Evolutionary conservation across 2,113 vertebrate species (phyloP).

Genomic region (Sapajus apella): DNA sequence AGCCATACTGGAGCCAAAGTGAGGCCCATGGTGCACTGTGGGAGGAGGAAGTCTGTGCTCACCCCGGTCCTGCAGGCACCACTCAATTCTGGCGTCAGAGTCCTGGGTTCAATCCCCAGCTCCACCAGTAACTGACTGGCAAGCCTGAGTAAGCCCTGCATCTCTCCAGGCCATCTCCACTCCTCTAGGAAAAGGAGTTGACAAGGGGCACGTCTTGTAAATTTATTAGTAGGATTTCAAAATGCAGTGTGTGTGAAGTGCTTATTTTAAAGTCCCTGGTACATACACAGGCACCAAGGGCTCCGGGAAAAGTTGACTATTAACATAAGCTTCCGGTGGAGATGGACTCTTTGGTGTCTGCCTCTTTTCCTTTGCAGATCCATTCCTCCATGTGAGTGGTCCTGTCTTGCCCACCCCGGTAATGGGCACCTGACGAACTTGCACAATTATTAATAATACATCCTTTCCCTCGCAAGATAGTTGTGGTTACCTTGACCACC

Average conservation of each 20-base stretch:
- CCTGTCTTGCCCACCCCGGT: neutral
- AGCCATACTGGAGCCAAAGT: neutral
- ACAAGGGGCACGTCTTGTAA: neutral
- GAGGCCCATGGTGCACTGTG: neutral
- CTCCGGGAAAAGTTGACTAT: neutral
- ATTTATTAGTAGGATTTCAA: neutral
- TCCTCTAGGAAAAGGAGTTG: neutral
- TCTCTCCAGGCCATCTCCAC: neutral
- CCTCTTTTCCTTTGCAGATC: neutral
- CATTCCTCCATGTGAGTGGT: fast-evolving
- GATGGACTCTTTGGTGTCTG: neutral
- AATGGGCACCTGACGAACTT: neutral
- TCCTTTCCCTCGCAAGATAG: neutral
- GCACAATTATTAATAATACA: neutral
- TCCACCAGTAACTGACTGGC: neutral
- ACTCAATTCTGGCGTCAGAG: neutral
- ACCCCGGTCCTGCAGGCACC: neutral
- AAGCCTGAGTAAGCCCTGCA: neutral
- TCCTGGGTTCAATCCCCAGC: neutral
- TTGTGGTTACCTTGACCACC: fast-evolving
- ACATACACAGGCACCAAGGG: neutral
- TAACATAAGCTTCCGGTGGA: neutral
- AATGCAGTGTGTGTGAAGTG: neutral
- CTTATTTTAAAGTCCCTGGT: neutral
- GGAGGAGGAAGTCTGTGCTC: neutral